Evolutionary conservation across 2,113 vertebrate species (phyloP), one percentile per base, ranked within the genome.

Genomic region (Nettapus auritus): DNA sequence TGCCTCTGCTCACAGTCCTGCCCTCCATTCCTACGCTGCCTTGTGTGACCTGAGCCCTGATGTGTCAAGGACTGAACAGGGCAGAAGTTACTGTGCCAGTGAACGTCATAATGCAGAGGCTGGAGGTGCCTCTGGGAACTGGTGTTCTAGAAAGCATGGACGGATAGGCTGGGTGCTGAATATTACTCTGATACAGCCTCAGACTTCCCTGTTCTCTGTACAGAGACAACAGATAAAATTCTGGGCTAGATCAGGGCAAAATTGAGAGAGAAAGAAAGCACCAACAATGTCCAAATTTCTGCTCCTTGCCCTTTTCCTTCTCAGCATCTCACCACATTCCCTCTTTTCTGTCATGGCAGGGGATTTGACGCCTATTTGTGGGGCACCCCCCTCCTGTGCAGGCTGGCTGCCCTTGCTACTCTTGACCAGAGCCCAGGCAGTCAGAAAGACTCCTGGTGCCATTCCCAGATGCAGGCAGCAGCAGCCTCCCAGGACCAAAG

Each of bases 401-500:
- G 68, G 25, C 21, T 82, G 50, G 40, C 14, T 71, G 13, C 34
- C 26, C 42, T 57, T n/a, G 53, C 17, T 59, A 17, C 33, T 42
- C 42, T 50, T 15, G 19, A 55, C 46, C 14, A 19, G 59, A 57
- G 68, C 31, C 25, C 38, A 29, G 44, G 46, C 17, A 62, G 46
- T 33, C 46, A 4, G 16, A 17, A 38, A 40, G 70, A 29, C 23
- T 40, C 46, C 48, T 25, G 0, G 0, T 8, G 34, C 26, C 20
- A 14, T 14, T 56, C 40, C 48, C 28, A 62, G 36, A 68, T 25
- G 16, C 25, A 53, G 48, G 63, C 63, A 38, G 63, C 63, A 38
- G 56, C 59, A 40, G 36, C 59, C 25, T 59, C 59, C 34, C 59
- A 42, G 68, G 42, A 71, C n/a, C n/a, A n/a, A 4, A 4, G 3